These are phyloP conservation scores for Butorides virescens DNA, from an alignment of 2,113 vertebrate species.

Conservation along the genomic window DNA sequence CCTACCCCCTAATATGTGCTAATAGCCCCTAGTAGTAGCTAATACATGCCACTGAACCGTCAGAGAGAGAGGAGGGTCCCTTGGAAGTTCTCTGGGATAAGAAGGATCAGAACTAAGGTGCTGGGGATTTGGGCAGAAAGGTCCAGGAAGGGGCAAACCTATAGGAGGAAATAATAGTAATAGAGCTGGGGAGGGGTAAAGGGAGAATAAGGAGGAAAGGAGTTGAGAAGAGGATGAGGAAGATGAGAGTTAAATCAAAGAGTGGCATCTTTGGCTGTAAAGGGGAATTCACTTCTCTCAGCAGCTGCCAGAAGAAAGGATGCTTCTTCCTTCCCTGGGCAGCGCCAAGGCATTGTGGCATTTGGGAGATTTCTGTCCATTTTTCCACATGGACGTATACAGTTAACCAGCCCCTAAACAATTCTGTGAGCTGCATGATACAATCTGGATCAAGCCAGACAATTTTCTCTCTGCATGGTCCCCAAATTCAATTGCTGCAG, in stretches of 20 bases:
- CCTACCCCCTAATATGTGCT: not conserved
- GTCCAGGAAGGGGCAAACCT: not conserved
- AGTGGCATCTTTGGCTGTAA: not conserved
- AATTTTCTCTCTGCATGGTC: not conserved
- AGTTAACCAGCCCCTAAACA: not conserved
- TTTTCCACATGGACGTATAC: accelerated
- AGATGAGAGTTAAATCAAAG: not conserved
- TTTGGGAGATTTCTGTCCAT: not conserved
- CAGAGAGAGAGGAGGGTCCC: not conserved
- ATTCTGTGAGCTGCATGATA: not conserved
- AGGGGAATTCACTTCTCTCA: not conserved
- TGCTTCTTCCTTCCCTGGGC: not conserved
- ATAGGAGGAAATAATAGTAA: not conserved
- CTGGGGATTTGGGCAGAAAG: not conserved
- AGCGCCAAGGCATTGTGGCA: accelerated
- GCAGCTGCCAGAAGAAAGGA: not conserved
- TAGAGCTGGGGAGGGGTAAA: too few species aligned
- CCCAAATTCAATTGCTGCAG: not conserved
- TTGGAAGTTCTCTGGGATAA: not conserved
- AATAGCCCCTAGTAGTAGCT: not conserved
- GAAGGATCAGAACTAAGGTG: not conserved
- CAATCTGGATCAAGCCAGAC: not conserved
- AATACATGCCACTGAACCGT: not conserved
- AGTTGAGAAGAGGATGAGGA: not conserved
- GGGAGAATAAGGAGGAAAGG: not conserved